These are phyloP conservation scores for Megaceryle maxima DNA, from an alignment of 2,113 vertebrate species.

Conservation along the genomic window DNA sequence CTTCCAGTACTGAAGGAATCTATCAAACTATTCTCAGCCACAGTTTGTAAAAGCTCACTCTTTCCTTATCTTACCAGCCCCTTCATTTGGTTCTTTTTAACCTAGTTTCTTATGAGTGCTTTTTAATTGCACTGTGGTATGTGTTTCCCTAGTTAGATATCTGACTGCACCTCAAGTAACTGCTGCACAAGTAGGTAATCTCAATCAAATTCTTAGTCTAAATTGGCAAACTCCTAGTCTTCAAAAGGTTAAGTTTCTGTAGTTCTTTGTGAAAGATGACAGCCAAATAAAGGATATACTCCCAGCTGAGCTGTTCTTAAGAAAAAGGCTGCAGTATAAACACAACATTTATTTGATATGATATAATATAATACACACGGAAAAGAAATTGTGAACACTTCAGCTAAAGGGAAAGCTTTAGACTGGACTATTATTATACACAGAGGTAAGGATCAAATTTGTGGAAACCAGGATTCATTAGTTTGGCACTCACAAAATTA, in stretches of 20 bases:
- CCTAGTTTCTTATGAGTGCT: background rate
- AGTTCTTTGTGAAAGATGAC: background rate
- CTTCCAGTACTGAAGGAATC: background rate
- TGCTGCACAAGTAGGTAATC: background rate
- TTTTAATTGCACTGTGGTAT: background rate
- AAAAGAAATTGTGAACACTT: background rate
- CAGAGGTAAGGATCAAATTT: background rate
- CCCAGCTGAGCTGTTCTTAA: background rate
- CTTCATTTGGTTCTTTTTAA: background rate
- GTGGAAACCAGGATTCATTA: background rate
- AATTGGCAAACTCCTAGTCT: background rate
- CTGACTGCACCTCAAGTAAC: background rate
- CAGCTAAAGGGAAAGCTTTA: background rate
- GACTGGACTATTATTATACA: background rate
- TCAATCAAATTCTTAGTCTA: background rate
- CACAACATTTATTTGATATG: background rate
- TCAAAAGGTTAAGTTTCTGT: background rate
- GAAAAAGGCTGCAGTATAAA: slow-evolving; percentile 1
- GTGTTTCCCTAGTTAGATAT: background rate
- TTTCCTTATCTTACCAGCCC: background rate
- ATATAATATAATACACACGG: background rate
- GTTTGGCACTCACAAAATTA: background rate
- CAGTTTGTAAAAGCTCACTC: background rate
- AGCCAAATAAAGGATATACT: background rate
- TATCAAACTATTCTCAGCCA: background rate